Evolutionary conservation across 2,113 vertebrate species (phyloP).

Genomic region (Etheostoma cragini): DNA sequence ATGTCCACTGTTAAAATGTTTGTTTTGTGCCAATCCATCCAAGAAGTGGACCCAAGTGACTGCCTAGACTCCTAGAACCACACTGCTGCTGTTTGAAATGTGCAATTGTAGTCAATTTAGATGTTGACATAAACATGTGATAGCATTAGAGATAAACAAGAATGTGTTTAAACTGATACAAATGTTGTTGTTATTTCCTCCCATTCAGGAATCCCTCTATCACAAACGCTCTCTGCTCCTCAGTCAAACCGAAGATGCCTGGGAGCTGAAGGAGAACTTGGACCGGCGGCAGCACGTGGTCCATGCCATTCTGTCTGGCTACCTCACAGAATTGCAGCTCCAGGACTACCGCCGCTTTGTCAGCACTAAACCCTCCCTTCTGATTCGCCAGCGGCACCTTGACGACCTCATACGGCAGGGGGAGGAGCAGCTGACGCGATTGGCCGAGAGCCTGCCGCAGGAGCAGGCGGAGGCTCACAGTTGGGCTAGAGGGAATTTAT

Average conservation of each 20-base stretch:
- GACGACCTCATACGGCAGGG: constrained; percentile 92
- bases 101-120: not conserved
- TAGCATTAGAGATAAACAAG: not conserved
- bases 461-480: constrained; percentile 52
- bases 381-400: constrained; percentile 93
- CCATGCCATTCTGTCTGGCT: constrained; percentile 87
- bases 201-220: constrained; percentile 86
- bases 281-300: constrained; percentile 92
- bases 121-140: not conserved
- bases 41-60: not conserved
- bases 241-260: constrained; percentile 92
- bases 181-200: not conserved
- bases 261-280: constrained; percentile 96
- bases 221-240: constrained; percentile 91
- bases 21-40: not conserved
- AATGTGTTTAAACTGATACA: not conserved
- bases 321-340: constrained; percentile 88
- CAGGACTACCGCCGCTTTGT: constrained; percentile 91
- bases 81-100: not conserved
- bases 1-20: not conserved
- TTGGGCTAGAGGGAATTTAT: not conserved
- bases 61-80: not conserved
- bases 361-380: constrained; percentile 90
- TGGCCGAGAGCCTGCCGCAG: constrained; percentile 88
- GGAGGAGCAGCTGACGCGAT: constrained; percentile 90